These are phyloP conservation scores for Ganaspis brasiliensis DNA, from an alignment of 2,888 invertebrate genomes.

Conservation along the genomic window DNA sequence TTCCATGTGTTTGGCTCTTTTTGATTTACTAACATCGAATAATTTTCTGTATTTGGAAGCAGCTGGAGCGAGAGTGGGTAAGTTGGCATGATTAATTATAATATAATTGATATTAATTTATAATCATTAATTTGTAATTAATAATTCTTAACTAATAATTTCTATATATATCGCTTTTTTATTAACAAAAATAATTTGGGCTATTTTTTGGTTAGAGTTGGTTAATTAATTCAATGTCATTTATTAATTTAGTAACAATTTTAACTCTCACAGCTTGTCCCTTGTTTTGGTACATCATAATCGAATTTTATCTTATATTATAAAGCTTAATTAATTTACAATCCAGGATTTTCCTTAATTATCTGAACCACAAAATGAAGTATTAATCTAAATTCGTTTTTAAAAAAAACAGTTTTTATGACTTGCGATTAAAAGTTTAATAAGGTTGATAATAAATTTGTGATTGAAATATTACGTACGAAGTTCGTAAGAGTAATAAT, in stretches of 20 bases:
- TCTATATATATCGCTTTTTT: too few relatives aligned
- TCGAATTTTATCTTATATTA: too few relatives aligned
- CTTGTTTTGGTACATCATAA: too few relatives aligned
- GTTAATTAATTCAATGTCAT: too few relatives aligned
- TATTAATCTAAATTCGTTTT: conserved; percentile 17
- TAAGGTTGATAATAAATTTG: not conserved
- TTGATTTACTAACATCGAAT: conserved; percentile 73
- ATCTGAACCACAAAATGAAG: not conserved
- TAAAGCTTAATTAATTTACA: not conserved
- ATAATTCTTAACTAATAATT: not conserved
- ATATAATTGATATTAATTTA: too few relatives aligned
- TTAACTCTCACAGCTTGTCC: too few relatives aligned
- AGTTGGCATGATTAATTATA: conserved; percentile 74
- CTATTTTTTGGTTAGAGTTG: too few relatives aligned
- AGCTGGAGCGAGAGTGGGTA: conserved; percentile 81
- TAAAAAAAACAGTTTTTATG: conserved; percentile 47
- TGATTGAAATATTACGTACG: not conserved
- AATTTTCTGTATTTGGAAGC: conserved; percentile 77
- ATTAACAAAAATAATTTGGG: too few relatives aligned
- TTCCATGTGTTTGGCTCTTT: conserved; percentile 56
- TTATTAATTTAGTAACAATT: too few relatives aligned
- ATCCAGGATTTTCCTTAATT: not conserved
- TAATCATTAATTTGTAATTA: not conserved
- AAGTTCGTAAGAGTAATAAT: not conserved
- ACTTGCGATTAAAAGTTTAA: conserved; percentile 17